These are phyloP conservation scores for Alcedo atthis DNA, from an alignment of 2,797 vertebrate genomes.

Conservation along the genomic window DNA sequence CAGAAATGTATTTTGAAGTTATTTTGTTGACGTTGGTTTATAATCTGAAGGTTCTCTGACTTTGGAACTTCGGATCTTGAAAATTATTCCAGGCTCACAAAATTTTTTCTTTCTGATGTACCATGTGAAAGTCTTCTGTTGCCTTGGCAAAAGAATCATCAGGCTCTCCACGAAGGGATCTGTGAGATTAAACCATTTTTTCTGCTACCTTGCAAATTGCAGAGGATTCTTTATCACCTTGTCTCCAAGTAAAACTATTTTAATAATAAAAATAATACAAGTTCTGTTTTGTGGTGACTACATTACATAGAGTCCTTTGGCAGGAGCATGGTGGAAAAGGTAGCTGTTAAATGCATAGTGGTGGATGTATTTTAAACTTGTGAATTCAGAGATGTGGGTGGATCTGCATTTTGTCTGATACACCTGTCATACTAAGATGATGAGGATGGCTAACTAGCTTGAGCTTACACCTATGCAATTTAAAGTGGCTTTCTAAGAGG, in stretches of 20 bases:
- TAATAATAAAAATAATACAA: conserved; percentile 6
- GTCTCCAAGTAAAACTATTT: conserved; percentile 12
- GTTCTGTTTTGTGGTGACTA: neutral
- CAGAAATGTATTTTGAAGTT: neutral
- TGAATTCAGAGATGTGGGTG: neutral
- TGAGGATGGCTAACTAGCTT: neutral
- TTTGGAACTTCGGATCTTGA: neutral
- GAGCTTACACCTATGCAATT: neutral
- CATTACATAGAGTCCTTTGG: neutral
- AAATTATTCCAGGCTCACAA: neutral
- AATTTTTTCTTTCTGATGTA: neutral
- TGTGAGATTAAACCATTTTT: neutral
- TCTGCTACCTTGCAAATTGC: conserved; percentile 19
- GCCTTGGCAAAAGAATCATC: neutral
- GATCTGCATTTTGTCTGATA: neutral
- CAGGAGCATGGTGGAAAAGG: neutral
- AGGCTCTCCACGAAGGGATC: neutral
- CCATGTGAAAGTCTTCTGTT: neutral
- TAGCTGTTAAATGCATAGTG: neutral
- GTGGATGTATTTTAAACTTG: neutral
- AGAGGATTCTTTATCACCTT: neutral
- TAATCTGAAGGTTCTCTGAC: neutral
- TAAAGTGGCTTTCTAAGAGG: neutral
- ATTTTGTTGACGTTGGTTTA: neutral
- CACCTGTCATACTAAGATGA: neutral